phyloP scores from a whole-genome alignment of 2,888 invertebrate genomes.

The Brachypalpus laphriformis region DNA sequence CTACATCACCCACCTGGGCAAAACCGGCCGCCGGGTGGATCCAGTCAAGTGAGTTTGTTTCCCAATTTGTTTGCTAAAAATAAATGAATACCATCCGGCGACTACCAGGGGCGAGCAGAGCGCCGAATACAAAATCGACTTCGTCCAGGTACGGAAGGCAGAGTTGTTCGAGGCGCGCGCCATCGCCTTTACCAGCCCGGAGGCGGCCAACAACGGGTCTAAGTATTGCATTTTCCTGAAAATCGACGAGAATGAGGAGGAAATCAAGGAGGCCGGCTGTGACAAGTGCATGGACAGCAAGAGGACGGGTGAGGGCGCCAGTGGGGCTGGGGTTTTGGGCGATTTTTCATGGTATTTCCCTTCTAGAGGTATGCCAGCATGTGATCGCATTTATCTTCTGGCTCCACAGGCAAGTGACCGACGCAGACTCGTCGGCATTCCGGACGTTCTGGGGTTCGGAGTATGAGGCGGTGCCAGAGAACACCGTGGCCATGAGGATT shows the following conservation, averaged over 20 bases:
- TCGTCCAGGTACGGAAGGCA: constrained; percentile 79
- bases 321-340: not conserved
- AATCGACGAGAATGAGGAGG: constrained; percentile 76
- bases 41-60: constrained; percentile 39
- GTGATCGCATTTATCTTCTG: constrained; percentile 80
- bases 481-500: constrained; percentile 76
- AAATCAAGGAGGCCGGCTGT: constrained; percentile 77
- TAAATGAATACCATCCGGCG: constrained; percentile 17
- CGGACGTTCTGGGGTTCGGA: constrained; percentile 80
- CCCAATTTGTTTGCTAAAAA: constrained; percentile 36
- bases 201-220: constrained; percentile 76
- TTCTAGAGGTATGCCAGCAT: constrained; percentile 78
- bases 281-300: constrained; percentile 76
- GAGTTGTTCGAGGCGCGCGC: constrained; percentile 78
- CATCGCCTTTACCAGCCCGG: constrained; percentile 78
- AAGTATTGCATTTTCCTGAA: constrained; percentile 78
- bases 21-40: constrained; percentile 51
- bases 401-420: constrained; percentile 79
- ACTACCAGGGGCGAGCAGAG: constrained; percentile 71
- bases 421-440: constrained; percentile 75
- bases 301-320: constrained; percentile 29
- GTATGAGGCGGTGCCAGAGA: constrained; percentile 77
- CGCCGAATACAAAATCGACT: constrained; percentile 79
- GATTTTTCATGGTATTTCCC: not conserved
- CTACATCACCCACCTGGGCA: constrained; percentile 76